Base-by-base conservation (phyloP, 2,113 vertebrate species). In the Megaceryle maxima region DNA sequence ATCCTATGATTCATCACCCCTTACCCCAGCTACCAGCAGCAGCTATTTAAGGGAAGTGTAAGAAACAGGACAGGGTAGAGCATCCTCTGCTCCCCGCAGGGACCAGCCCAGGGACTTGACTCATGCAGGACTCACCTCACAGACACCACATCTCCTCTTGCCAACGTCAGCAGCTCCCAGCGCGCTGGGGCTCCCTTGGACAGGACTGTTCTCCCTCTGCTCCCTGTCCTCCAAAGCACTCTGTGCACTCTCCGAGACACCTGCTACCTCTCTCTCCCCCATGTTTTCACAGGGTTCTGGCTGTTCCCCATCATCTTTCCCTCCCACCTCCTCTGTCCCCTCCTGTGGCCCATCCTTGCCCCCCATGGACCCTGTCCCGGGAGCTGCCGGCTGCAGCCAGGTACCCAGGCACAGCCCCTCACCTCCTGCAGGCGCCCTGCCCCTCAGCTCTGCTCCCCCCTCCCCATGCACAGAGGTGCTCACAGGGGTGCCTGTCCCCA, bases 61-160 rank as follows among this genome's bases (percentile, higher is more conserved):
- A 35, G 55, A n/a, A 43, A 13, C 0, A 2, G 59, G 35, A 33
- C 0, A 0, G 31, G 16, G 35, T 0, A 22, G 12, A 3, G 24
- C 7, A 48, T 1, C 15, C 39, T 16, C 41, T 12, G 57, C 66
- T 39, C 4, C 10, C 13, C 46, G 9, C 11, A 39, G 25, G 43
- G 46, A 17, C 8, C 33, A 7, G 11, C 4, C 35, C 2, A 37
- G 77, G 53, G 6, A 26, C 28, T 5, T 5, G 0, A 31, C 18
- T 11, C 24, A 3, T 2, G 1, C 37, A 8, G 89, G 46, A 83
- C 96, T 97, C 74, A 94, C 97, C 96, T 66, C 37, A 0, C 2
- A 0, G 39, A 41, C 9, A 1, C 28, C 3, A 8, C 7, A 1
- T 72, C 70, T 78, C 26, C 53, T 37, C 14, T 39, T 4, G 4